Percentiles rank a stretch among this genome's conserved stretches.
These are phyloP conservation scores for Numenius phaeopus DNA, from an alignment of 2,797 vertebrate genomes.

Conservation along the genomic window DNA sequence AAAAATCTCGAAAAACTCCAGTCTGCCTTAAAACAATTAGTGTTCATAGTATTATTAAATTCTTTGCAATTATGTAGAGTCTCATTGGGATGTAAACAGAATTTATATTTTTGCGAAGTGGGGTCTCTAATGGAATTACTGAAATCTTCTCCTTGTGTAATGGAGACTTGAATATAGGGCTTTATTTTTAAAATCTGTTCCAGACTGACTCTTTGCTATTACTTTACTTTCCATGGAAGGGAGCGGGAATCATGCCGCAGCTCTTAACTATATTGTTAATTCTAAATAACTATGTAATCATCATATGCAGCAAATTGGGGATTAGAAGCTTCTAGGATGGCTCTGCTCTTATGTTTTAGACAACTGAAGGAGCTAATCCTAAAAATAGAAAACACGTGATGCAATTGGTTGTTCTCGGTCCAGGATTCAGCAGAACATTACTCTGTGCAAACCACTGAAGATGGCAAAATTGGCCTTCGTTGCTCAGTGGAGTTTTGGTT, in stretches of 20 bases:
- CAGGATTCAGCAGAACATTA: neutral
- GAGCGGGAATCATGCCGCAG: neutral
- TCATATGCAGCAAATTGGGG: neutral
- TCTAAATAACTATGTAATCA: neutral
- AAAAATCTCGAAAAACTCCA: neutral
- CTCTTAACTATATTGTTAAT: neutral
- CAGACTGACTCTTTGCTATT: neutral
- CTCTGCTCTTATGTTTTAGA: slow-evolving; percentile 4
- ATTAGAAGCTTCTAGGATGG: slow-evolving; percentile 30
- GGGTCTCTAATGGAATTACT: neutral
- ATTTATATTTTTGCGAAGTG: neutral
- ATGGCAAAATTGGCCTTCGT: neutral
- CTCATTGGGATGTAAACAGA: neutral
- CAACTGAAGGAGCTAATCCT: slow-evolving; percentile 10
- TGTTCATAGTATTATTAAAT: neutral
- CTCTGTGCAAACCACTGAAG: slow-evolving; percentile 22
- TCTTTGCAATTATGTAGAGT: neutral
- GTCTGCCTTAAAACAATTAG: neutral
- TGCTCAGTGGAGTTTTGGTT: slow-evolving; percentile 11
- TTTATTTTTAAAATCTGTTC: neutral
- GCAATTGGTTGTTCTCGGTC: neutral
- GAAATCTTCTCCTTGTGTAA: neutral
- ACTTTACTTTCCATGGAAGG: neutral
- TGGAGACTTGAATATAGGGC: neutral
- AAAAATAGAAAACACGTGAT: neutral